Evolutionary conservation across 2,797 vertebrate species (phyloP).

Genomic region (Picus viridis): DNA sequence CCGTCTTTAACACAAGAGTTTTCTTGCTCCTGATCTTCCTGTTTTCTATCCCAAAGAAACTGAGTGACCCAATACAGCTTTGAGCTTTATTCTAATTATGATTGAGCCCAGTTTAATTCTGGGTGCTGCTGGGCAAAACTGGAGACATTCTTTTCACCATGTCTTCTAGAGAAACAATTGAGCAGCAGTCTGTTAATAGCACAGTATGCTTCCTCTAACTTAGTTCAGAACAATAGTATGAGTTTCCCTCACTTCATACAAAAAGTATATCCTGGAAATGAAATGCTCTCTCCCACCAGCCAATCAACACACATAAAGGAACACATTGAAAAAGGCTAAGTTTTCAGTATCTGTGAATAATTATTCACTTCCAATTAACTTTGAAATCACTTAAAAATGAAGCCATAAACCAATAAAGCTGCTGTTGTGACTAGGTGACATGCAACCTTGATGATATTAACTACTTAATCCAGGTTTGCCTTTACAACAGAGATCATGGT

Average conservation of each 20-base stretch:
- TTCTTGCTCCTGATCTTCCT: background rate
- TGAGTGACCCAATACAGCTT: background rate
- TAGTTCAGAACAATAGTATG: background rate
- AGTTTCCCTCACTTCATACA: background rate
- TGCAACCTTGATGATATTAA: background rate
- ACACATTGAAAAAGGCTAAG: background rate
- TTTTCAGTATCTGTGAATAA: constrained; percentile 17
- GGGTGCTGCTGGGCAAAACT: background rate
- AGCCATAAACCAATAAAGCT: background rate
- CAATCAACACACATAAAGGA: background rate
- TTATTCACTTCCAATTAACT: constrained; percentile 10
- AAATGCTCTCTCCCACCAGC: background rate
- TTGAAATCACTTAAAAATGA: background rate
- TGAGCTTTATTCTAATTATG: background rate
- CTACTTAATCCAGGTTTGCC: background rate
- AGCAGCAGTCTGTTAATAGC: background rate
- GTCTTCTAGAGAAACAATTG: background rate
- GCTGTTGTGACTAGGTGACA: background rate
- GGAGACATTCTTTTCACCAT: background rate
- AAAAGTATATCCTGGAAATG: background rate
- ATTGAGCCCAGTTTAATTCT: background rate
- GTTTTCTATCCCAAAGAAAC: background rate
- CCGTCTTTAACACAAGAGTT: background rate
- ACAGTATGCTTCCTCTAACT: background rate
- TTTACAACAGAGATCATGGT: background rate